Conservation (phyloP, 2,888 invertebrate genomes). For the Amblyjoppa proteus region DNA sequence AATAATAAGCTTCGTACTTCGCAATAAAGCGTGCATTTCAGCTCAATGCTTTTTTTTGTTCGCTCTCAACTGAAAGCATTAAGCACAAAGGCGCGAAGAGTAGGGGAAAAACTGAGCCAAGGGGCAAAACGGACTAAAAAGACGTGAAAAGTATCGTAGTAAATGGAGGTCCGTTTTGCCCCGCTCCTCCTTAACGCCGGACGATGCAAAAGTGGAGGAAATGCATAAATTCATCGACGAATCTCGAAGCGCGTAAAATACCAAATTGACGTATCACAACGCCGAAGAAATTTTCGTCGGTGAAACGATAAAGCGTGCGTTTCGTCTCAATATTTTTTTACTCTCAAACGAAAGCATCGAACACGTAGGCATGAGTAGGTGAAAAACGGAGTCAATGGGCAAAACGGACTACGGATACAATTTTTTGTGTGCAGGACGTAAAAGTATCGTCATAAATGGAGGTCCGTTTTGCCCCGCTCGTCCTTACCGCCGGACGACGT, state of each 20-base stretch:
- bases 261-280: background rate
- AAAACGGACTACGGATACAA: too few relatives aligned
- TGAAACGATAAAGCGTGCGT: background rate
- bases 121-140: too few relatives aligned
- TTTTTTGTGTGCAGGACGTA: too few relatives aligned
- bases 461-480: too few relatives aligned
- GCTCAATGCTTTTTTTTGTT: background rate
- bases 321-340: constrained; percentile 1
- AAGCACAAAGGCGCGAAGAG: background rate
- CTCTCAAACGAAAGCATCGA: background rate
- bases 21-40: constrained; percentile 21
- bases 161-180: too few relatives aligned
- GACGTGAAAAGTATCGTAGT: too few relatives aligned
- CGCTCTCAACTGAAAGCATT: background rate
- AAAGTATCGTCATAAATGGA: too few relatives aligned
- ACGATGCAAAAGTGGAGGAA: too few relatives aligned
- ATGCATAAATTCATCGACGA: background rate
- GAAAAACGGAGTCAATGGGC: too few relatives aligned
- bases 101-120: too few relatives aligned
- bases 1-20: constrained; percentile 28
- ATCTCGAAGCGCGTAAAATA: background rate
- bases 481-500: too few relatives aligned
- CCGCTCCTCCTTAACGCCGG: too few relatives aligned
- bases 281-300: background rate
- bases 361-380: background rate